A percentile compares a stretch with the other conserved stretches of the same genome.
These are phyloP conservation scores for Tanypteryx hageni DNA, from an alignment of 2,888 invertebrate species.

Conservation along the genomic window DNA sequence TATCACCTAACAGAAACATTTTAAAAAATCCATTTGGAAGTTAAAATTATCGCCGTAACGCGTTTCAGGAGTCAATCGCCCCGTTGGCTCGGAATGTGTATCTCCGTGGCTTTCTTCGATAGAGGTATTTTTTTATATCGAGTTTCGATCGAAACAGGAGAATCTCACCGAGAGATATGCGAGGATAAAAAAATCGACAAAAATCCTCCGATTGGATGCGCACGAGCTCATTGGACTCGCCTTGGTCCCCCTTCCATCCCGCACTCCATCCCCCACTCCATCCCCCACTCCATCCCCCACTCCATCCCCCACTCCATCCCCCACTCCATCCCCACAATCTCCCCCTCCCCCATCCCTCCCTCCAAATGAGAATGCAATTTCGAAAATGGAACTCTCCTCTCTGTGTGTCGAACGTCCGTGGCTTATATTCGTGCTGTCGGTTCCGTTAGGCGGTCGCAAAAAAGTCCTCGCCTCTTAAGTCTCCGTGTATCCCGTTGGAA, in stretches of 20 bases:
- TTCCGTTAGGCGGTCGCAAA: constrained; percentile 51
- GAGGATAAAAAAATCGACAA: neutral
- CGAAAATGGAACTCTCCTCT: constrained; percentile 51
- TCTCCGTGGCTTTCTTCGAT: neutral
- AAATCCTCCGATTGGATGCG: constrained; percentile 48
- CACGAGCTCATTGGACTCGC: constrained; percentile 60
- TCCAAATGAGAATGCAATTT: constrained; percentile 56
- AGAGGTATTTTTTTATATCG: neutral
- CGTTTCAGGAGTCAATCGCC: too few relatives aligned
- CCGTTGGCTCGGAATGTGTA: too few relatives aligned
- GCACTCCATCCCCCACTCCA: neutral
- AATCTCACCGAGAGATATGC: neutral
- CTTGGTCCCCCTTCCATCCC: neutral
- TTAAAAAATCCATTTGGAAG: too few relatives aligned
- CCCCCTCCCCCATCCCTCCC: neutral
- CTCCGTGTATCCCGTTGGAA: constrained; percentile 3
- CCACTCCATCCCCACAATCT: neutral
- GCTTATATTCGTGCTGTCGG: constrained; percentile 50
- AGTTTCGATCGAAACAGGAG: neutral
- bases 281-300: neutral
- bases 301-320: neutral
- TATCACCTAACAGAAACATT: too few relatives aligned
- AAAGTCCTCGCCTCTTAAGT: neutral
- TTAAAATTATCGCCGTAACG: too few relatives aligned
- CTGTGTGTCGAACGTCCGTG: constrained; percentile 26